Base-by-base conservation (phyloP, 2,888 invertebrate species). In the Diplolepis rosae region DNA sequence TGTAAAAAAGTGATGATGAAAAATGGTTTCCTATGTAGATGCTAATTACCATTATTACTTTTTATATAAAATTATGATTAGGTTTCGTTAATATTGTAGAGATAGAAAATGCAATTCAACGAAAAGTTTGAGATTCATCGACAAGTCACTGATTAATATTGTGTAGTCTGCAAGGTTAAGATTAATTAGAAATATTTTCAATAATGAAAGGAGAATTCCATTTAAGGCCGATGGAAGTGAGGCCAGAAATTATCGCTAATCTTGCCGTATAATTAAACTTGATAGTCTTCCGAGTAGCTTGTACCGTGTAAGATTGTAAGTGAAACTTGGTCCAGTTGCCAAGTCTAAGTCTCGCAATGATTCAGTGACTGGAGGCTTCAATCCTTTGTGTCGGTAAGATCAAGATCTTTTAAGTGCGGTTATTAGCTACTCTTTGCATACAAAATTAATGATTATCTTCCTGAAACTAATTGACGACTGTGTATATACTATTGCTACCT, bases 281-380 rank as follows among this genome's bases (percentile, higher is more conserved):
- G 56, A 61, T 61, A 61, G 56, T 35, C n/a, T 61, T 39, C 56
- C 35, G 24, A 61, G 56, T 61, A 61, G 35, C 35, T 32, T 56
- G 22, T 61, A 30, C 52, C 5, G 52, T 52, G 15, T 30, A 28
- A 45, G 9, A 18, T 6, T 45, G 45, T 18, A 18, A 61, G 5
- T 61, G 56, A 61, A 61, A 61, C 56, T 61, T 39, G 56, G 56
- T 61, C 56, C 56, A 61, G 56, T 39, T 61, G 56, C 56, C 35
- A 39, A 54, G 15, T 30, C 4, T 30, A 28, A 30, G 6, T 2
- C 15, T 45, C 24, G 27, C 24, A 13, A 61, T 61, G 56, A 61
- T 61, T 61, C 56, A 61, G 56, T 61, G 35, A 22, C 35, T 61
- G 56, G 35, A 61, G 56, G 39, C 24, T 54, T 61, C 35, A 61